Percentiles rank a stretch among this genome's conserved stretches.
phyloP scores from a whole-genome alignment of 2,888 invertebrate species.

The Drosophila maculinotata region DNA sequence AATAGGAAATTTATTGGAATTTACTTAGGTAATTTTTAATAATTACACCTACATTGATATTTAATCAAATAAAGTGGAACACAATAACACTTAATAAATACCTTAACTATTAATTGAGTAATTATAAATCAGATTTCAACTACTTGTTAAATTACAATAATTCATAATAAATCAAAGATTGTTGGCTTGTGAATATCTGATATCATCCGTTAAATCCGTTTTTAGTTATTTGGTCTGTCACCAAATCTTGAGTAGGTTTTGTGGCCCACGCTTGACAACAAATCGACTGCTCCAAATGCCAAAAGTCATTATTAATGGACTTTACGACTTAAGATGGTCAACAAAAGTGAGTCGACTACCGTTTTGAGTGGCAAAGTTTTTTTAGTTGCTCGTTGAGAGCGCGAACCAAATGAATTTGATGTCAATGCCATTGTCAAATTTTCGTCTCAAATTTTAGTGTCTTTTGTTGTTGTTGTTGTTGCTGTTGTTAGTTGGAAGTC shows the following conservation, averaged over 20 bases:
- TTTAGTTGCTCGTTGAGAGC: constrained; percentile 4
- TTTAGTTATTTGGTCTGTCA: neutral
- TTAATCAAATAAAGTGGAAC: too few species aligned
- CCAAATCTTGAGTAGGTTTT: neutral
- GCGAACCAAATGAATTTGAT: constrained; percentile 43
- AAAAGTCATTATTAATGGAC: constrained; percentile 10
- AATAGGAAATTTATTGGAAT: too few species aligned
- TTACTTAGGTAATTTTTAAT: too few species aligned
- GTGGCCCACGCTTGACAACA: constrained; percentile 17
- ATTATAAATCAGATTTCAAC: neutral
- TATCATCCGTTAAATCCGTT: too few species aligned
- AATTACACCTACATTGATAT: too few species aligned
- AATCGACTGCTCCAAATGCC: constrained; percentile 7
- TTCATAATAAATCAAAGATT: too few species aligned
- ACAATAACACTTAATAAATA: too few species aligned
- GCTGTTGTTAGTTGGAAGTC: constrained; percentile 7
- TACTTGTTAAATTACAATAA: neutral
- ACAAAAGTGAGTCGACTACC: neutral
- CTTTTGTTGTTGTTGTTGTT: neutral
- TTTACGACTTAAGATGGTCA: constrained; percentile 3
- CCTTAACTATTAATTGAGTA: too few species aligned
- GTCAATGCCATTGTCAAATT: constrained; percentile 66
- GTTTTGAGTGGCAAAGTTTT: constrained; percentile 1
- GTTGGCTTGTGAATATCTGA: too few species aligned
- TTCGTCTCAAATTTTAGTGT: constrained; percentile 14